Conservation (phyloP, 2,888 invertebrate species). For the Drosophila fulvimacula region DNA sequence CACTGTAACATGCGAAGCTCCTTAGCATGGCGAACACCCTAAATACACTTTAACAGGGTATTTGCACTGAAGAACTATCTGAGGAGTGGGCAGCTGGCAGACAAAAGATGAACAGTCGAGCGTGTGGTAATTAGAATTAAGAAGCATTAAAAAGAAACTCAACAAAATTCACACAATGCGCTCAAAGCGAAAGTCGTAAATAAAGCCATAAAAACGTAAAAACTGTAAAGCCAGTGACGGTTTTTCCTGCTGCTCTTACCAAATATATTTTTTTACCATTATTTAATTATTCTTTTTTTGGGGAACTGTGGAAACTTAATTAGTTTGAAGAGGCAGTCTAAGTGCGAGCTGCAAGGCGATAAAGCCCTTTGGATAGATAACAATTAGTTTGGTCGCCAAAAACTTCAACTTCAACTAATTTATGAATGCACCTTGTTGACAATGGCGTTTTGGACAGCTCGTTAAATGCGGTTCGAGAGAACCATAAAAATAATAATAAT, state of each 20-base stretch:
- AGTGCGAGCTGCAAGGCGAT: constrained; percentile 51
- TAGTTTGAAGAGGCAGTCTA: constrained; percentile 53
- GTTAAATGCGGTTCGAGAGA: constrained; percentile 53
- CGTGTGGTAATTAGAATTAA: constrained; percentile 78
- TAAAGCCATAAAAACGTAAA: constrained; percentile 71
- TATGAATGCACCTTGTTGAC: constrained; percentile 73
- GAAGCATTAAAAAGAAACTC: constrained; percentile 73
- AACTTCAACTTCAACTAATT: constrained; percentile 53
- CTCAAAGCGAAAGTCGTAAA: constrained; percentile 66
- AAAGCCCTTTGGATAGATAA: constrained; percentile 61
- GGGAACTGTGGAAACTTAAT: constrained; percentile 74
- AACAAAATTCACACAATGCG: constrained; percentile 70
- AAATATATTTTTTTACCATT: not conserved
- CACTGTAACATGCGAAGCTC: not conserved
- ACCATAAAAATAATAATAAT: constrained; percentile 44
- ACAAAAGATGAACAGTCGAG: constrained; percentile 61
- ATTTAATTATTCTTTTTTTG: constrained; percentile 2
- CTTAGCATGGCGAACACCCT: not conserved
- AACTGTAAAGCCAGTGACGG: constrained; percentile 67
- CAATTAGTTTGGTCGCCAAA: constrained; percentile 68
- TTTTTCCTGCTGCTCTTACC: constrained; percentile 18
- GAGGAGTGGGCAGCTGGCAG: constrained; percentile 49
- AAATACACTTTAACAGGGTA: constrained; percentile 21
- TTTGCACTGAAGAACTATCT: constrained; percentile 19
- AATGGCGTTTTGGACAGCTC: constrained; percentile 70